Base-by-base conservation (phyloP, 2,797 vertebrate species). In the Chelon labrosus region DNA sequence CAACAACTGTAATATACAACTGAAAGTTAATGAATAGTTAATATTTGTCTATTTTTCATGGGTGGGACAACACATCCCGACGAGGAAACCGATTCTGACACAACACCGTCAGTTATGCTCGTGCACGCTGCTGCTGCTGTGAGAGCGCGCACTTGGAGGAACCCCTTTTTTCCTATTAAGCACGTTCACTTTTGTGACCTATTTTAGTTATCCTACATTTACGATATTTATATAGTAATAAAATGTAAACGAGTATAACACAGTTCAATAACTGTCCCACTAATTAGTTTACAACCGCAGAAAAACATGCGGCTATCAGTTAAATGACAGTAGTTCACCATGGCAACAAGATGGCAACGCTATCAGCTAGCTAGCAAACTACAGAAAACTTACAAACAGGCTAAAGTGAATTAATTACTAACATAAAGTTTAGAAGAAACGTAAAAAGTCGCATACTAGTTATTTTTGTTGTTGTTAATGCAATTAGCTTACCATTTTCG, bases 61-160 rank as follows among this genome's bases (percentile, higher is more conserved):
- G 31, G 31, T 35, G 31, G 31, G 31, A 8, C 31, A 35, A 35
- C 31, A 7, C 7, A 35, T 35, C 31, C 31, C 2, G 7, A 35
- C 31, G 7, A 35, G 31, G 31, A 35, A 35, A 35, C 31, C 31
- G 31, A 35, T 35, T 35, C 31, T 35, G 2, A 35, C 31, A 35
- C 31, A 35, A 35, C 31, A 35, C 31, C 31, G 7, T 35, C 16
- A 46, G 44, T 75, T 1, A 37, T 67, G n/a, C 73, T 10, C 88
- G 83, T 74, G 75, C 84, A 80, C 86, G 73, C 12, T 2, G 16
- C 10, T 2, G 16, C 10, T 38, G 16, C 39, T 6, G 55, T 22
- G 41, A 37, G 65, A 10, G 73, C 71, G 74, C 75, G 67, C 66
- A 4, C 46, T 6, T 22, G 2, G 13, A 39, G 5, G 7, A 9